Evolutionary conservation across 2,113 vertebrate species (phyloP), one percentile per base, ranked within the genome.

Genomic region (Ictalurus furcatus): DNA sequence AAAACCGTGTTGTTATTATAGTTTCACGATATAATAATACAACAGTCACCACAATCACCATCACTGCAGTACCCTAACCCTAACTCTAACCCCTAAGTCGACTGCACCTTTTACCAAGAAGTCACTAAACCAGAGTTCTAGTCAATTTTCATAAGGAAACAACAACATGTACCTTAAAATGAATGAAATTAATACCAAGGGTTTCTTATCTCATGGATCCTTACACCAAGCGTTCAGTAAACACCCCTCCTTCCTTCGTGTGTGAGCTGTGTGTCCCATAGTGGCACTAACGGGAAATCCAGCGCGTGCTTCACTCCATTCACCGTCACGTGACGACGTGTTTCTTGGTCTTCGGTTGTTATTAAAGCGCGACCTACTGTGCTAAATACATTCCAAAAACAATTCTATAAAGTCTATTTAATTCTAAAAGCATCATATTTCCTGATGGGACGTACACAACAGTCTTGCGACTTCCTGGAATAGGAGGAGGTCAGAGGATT

Each of bases 401-500:
- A 30, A 81, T n/a, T 19, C 79, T 4, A 5, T 3, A 13, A 9
- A 78, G 21, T 11, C 21, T 78, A 6, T 79, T 34, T 19, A 19
- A n/a, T 19, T 82, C 80, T 82, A 30, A 59, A 82, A 59, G 54
- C 30, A 34, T 21, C 30, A 58, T 8, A 23, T 34, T 9, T 59
- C 16, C 81, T 6, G 23, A 37, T 28, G 30, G 79, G 21, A 25
- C 40, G 17, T n/a, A 48, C 40, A 48, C 6, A 30, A 69, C 0
- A 69, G 13, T 48, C 8, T 28, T 52, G 16, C 6, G 14, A 88
- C 61, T 44, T 74, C 67, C 78, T 88, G 86, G 90, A 87, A 83
- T 56, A 67, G 67, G 87, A 85, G 83, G 56, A 54, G 82, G 28
- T 69, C 56, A 48, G 58, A 58, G 81, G 63, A 69, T 61, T 88